A percentile compares a stretch with the other conserved stretches of the same genome.
These are phyloP conservation scores for Temnothorax rugatulus DNA, from an alignment of 2,888 invertebrate species.

Conservation along the genomic window DNA sequence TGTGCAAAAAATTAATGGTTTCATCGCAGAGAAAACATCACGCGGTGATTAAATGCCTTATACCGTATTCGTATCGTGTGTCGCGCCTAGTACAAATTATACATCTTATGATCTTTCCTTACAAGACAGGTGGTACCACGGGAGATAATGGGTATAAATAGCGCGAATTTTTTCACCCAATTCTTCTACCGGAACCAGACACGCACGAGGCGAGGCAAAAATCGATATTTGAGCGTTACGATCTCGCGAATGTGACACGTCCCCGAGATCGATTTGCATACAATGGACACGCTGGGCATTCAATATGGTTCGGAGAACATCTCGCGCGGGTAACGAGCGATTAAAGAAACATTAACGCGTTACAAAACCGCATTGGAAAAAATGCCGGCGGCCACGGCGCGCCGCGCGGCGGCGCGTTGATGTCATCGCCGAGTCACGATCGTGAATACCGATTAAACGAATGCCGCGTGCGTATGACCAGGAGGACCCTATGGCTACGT, in stretches of 20 bases:
- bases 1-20: not conserved
- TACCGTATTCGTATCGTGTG: not conserved
- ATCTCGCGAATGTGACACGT: conserved; percentile 41
- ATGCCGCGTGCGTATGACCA: conserved; percentile 28
- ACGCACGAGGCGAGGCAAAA: conserved; percentile 10
- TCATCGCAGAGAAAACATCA: not conserved
- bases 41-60: not conserved
- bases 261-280: conserved; percentile 49
- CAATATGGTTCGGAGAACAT: conserved; percentile 54
- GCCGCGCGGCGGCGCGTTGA: conserved; percentile 40
- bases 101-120: not conserved
- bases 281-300: conserved; percentile 40
- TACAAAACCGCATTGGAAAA: conserved; percentile 43
- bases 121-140: not conserved
- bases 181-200: not conserved
- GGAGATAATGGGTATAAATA: not conserved
- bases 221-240: conserved; percentile 51
- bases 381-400: conserved; percentile 13
- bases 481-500: not conserved
- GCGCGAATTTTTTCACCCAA: not conserved
- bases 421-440: conserved; percentile 57
- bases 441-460: conserved; percentile 51
- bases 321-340: conserved; percentile 50
- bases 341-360: conserved; percentile 57
- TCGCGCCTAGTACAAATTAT: not conserved